Percentiles rank a stretch among this genome's conserved stretches.
These are phyloP conservation scores for Festucalex cinctus DNA, from an alignment of 2,113 vertebrate genomes.

Conservation along the genomic window DNA sequence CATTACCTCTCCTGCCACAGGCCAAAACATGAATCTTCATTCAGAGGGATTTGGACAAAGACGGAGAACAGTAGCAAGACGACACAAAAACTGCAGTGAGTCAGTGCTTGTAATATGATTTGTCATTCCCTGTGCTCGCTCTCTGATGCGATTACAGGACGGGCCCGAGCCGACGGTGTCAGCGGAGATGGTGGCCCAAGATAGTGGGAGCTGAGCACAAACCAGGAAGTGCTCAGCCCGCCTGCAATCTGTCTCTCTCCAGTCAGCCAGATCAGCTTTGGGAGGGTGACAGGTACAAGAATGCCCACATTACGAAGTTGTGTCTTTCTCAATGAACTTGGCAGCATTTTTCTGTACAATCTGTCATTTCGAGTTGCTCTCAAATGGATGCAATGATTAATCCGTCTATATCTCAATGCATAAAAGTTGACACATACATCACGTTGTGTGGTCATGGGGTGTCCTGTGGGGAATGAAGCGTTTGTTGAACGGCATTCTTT, in stretches of 20 bases:
- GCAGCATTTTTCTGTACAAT: conserved; percentile 11
- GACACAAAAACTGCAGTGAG: conserved; percentile 52
- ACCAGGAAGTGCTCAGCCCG: conserved; percentile 44
- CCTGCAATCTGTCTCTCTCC: conserved; percentile 43
- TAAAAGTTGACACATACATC: conserved; percentile 11
- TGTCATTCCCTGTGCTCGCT: conserved; percentile 57
- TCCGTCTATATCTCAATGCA: conserved; percentile 14
- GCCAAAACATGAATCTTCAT: conserved; percentile 58
- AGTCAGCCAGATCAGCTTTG: conserved; percentile 9
- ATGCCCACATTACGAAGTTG: neutral
- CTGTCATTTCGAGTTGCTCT: neutral
- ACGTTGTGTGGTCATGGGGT: conserved; percentile 6
- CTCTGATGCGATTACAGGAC: conserved; percentile 67
- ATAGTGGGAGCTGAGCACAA: conserved; percentile 42
- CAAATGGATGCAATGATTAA: neutral
- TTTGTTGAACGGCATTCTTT: neutral
- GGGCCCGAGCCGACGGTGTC: conserved; percentile 39
- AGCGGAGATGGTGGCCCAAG: conserved; percentile 46
- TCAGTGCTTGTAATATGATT: conserved; percentile 67
- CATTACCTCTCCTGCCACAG: conserved; percentile 50
- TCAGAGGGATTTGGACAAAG: conserved; percentile 39
- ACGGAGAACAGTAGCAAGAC: conserved; percentile 36
- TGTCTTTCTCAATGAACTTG: neutral
- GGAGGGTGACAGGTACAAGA: conserved; percentile 15
- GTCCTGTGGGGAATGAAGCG: conserved; percentile 1